Conservation (phyloP, 2,113 vertebrate species). For the Elachura formosa region DNA sequence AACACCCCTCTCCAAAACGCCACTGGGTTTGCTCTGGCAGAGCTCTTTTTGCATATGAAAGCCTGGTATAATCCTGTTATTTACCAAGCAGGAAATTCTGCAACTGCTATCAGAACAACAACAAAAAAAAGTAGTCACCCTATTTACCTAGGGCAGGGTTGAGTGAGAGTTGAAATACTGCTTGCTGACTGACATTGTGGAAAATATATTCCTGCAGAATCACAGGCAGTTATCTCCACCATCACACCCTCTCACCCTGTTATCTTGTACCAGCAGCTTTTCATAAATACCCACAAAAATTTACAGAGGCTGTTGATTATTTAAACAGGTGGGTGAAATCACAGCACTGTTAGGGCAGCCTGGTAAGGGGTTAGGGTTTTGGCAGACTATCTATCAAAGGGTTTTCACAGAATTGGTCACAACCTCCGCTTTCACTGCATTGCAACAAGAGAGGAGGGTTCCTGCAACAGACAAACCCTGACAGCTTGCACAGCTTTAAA, state of each 20-base stretch:
- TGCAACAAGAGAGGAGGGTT: neutral
- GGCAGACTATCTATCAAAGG: neutral
- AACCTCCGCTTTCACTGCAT: neutral
- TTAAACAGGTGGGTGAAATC: neutral
- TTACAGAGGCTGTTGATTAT: neutral
- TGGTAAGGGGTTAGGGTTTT: neutral
- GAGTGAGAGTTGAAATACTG: neutral
- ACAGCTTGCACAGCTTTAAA: neutral
- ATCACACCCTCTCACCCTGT: neutral
- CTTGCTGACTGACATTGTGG: neutral
- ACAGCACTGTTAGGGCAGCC: neutral
- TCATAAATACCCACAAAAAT: neutral
- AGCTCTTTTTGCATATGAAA: neutral
- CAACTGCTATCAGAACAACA: neutral
- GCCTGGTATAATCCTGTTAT: neutral
- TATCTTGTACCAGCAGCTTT: neutral
- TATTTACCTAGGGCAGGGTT: neutral
- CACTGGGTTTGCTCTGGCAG: neutral
- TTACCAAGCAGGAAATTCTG: neutral
- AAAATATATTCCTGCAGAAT: neutral
- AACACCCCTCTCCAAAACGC: neutral
- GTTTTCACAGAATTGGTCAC: neutral
- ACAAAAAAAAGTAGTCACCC: neutral
- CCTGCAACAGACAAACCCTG: fast-evolving
- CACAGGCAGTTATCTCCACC: neutral